These are phyloP conservation scores for Bombyx huttoni DNA, from an alignment of 2,888 invertebrate species.

Conservation along the genomic window DNA sequence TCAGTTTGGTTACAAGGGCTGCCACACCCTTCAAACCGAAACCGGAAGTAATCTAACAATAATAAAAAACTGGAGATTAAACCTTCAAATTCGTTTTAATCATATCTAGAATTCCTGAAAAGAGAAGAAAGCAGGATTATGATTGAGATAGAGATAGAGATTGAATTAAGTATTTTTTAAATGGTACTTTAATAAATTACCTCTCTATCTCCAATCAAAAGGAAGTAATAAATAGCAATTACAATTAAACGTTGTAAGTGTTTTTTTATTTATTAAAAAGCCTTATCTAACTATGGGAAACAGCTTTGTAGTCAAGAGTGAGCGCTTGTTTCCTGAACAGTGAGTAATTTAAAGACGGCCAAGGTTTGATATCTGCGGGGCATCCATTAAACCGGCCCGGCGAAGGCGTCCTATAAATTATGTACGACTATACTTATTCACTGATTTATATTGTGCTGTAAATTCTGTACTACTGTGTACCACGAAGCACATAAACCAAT, in stretches of 20 bases:
- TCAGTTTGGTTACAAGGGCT: too few species aligned
- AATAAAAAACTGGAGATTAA: too few species aligned
- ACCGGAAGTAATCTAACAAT: too few species aligned
- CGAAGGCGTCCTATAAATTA: slow-evolving; percentile 57
- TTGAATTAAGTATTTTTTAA: too few species aligned
- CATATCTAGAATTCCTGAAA: too few species aligned
- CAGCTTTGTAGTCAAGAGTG: slow-evolving; percentile 50
- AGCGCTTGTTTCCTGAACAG: slow-evolving; percentile 52
- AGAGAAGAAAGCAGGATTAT: too few species aligned
- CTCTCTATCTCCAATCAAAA: slow-evolving; percentile 5
- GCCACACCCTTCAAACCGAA: too few species aligned
- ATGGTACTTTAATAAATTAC: not conserved
- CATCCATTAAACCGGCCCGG: slow-evolving; percentile 61
- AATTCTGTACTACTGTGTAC: slow-evolving; percentile 27
- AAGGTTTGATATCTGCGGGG: slow-evolving; percentile 56
- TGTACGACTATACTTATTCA: slow-evolving; percentile 53
- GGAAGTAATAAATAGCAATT: slow-evolving; percentile 55
- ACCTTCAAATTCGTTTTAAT: too few species aligned
- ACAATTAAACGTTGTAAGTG: slow-evolving; percentile 30
- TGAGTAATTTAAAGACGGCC: slow-evolving; percentile 64
- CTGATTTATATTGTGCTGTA: slow-evolving; percentile 59
- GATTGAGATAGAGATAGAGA: too few species aligned
- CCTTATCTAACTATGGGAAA: slow-evolving; percentile 60
- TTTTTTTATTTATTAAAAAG: slow-evolving; percentile 38
- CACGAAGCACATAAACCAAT: not conserved